Conservation (phyloP, 2,113 vertebrate species). For the Pterophyllum scalare region DNA sequence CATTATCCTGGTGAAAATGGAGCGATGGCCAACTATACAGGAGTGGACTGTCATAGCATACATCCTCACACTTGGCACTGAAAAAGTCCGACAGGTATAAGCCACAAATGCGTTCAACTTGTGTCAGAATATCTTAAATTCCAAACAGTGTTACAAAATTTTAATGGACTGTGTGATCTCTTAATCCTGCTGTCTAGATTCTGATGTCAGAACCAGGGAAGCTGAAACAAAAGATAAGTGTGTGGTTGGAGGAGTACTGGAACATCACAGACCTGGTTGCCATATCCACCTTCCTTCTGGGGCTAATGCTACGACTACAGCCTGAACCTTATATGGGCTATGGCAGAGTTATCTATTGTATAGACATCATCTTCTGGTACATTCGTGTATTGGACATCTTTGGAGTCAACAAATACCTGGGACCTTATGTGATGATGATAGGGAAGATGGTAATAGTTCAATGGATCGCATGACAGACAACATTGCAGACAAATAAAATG, state of each 20-base stretch:
- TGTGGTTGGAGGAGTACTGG: constrained; percentile 99
- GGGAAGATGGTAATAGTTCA: constrained; percentile 92
- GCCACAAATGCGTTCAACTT: background rate
- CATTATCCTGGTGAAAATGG: constrained; percentile 96
- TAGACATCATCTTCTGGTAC: constrained; percentile 99
- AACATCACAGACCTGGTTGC: constrained; percentile 96
- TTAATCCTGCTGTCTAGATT: constrained; percentile 83
- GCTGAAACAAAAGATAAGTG: constrained; percentile 96
- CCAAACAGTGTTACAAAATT: background rate
- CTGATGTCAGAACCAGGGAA: constrained; percentile 99
- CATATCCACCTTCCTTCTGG: constrained; percentile 91
- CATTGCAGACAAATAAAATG: background rate
- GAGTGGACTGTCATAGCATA: constrained; percentile 97
- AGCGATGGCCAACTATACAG: constrained; percentile 91
- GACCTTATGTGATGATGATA: constrained; percentile 99
- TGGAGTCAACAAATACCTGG: constrained; percentile 98
- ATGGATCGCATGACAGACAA: background rate
- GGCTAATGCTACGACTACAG: constrained; percentile 91
- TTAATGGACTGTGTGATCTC: background rate
- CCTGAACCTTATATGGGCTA: constrained; percentile 96
- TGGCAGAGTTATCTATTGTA: constrained; percentile 96
- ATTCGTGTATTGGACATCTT: constrained; percentile 98
- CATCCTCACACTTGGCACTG: constrained; percentile 91
- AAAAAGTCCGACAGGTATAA: constrained; percentile 95
- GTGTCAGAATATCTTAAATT: background rate